Base-by-base conservation (phyloP, 2,888 invertebrate species). In the Ormyrus rosae region DNA sequence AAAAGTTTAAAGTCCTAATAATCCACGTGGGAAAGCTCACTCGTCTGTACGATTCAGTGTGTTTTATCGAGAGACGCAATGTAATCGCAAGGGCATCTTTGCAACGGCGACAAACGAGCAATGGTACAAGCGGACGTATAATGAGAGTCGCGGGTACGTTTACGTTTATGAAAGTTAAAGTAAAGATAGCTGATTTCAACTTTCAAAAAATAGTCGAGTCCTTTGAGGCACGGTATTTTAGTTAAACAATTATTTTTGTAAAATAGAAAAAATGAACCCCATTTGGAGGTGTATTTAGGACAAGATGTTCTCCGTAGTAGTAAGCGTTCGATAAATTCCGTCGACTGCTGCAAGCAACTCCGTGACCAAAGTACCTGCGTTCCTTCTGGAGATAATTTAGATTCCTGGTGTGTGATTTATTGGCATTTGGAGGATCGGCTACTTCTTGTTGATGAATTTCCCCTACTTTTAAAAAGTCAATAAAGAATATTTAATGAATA, bases 91-190 rank as follows among this genome's bases (percentile, higher is more conserved):
- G 82, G 81, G 75, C 19, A 19, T 19, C 19, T 19, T 19, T 19
- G 81, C 72, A 46, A n/a, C 60, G 10, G 7, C 76, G 19, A 63
- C 5, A 68, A 64, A 77, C 70, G 67, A 53, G 45, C 19, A 11
- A 19, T 53, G 5, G 10, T 34, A 19, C 45, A 70, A 19, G 51
- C 8, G 50, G 86, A 86, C 87, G 87, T 87, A 87, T 88, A 88
- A 89, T 87, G 88, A 88, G 88, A 86, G 87, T 85, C 88, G 84
- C 84, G 87, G 87, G 88, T 87, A 86, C 88, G 87, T 88, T 88
- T 88, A 87, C 88, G 88, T 85, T 85, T 85, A 84, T 84, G 58
- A 19, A 48, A 56, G 48, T 45, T 13, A 19, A 1, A 19, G 19
- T 19, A 19, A 19, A 19, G 19, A 19, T 2, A 19, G 19, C 19